Evolutionary conservation across 1,140 invertebrate genomes (phyloP), one percentile per base, ranked within the genome.

Genomic region (Laodelphax striatellus): DNA sequence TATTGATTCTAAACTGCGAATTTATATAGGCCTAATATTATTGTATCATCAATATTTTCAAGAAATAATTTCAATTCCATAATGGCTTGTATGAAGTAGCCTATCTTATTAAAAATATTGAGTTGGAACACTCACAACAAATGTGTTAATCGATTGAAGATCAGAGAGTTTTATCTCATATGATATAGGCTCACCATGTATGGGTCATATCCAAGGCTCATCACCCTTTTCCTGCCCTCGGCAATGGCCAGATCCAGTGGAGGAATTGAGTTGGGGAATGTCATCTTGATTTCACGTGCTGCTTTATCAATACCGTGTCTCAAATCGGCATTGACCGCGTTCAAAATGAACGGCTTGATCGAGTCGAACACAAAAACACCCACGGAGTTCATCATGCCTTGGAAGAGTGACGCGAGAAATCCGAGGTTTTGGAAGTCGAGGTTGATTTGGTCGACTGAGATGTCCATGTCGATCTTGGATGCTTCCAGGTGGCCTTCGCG

Each of bases 221-320:
- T 79, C 2, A 92, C 83, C 66, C 84, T 81, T 64, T 83, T 84
- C 10, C 89, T 76, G 0, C 78, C 78, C 67, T 88, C 84, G 5
- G 84, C 80, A 41, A 92, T 80, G 10, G 85, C 80, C 78, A 89
- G 87, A 66, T 92, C 90, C 50, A 92, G 76, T 0, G 89, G 89
- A 9, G 87, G 85, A 64, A 92, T 88, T 0, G 89, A 92, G 71
- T 92, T 92, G 0, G 88, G 87, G 66, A 92, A 87, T 46, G 80
- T 82, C 66, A 86, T 80, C 5, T 85, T 79, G 10, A 88, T 69
- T 64, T 84, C 77, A 61, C 61, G 63, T 53, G 72, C 57, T 46
- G 69, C 57, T 42, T 67, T 63, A 61, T 72, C 68, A 14, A 70
- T 56, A 24, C 62, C 68, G 64, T 70, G 74, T 69, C 76, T 71